Evolutionary conservation across 2,888 invertebrate genomes (phyloP), one percentile per base, ranked within the genome.

Genomic region (Leucophenga maculata): DNA sequence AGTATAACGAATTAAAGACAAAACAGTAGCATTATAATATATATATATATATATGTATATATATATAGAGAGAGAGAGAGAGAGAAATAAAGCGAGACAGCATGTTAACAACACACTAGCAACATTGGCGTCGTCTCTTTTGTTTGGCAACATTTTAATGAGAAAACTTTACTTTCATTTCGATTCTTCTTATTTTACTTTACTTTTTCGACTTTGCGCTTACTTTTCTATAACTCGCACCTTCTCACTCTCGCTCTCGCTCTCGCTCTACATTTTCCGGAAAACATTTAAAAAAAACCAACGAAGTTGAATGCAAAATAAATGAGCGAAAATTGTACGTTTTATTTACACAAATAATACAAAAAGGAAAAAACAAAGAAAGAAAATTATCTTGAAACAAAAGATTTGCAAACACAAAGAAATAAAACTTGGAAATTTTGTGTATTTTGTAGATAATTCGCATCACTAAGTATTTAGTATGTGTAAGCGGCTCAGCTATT

Each of bases 91-190:
- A 72, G 70, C 72, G 67, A 74, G 68, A 68, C 9, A 18, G 59
- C 48, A 52, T 59, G 52, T 39, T 22, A 62, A 52, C 11, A 18
- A 18, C 46, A 65, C n/a, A 66, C n/a, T n/a, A 18, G 50, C 57
- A 46, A 69, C 62, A 75, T 68, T 73, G 55, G 52, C 69, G 75
- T 71, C 69, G 52, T 39, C 64, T 71, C 76, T 69, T 77, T 78
- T 78, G 78, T 78, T 78, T 77, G 77, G 55, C 69, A 77, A 78
- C 77, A 78, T 78, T 78, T 78, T 79, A 78, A 78, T 78, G 77
- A 78, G 78, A 78, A 78, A 78, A 78, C 74, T 78, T 78, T 78
- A 73, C 77, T 74, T 64, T 64, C 22, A 16, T 20, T n/a, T 48
- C 31, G 8, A 46, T 44, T 22, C 22, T 46, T 52, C 26, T 11